Evolutionary conservation across 2,113 vertebrate species (phyloP), one percentile per base, ranked within the genome.

Genomic region (Haplotaxodon microlepis): DNA sequence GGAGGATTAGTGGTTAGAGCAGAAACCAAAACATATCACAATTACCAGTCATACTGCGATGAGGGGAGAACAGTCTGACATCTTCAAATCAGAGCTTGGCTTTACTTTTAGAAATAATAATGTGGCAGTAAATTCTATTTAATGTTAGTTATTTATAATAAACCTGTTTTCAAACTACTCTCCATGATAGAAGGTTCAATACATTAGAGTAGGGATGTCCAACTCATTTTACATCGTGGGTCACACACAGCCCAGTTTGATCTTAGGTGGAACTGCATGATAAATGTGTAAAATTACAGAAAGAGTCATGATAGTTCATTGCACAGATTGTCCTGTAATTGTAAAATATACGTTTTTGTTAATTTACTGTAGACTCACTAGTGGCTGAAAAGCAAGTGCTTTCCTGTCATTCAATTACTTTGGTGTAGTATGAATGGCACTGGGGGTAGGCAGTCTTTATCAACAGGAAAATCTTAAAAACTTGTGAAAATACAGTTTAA

Each of bases 11-110:
- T 54, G 81, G 73, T 45, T 79, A 71, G 16, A 40, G 63, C 56
- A 83, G 78, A 79, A 84, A 80, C 85, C 81, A 76, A 82, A 88
- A 84, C 83, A 86, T 50, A 88, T 86, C 56, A 59, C 81, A 84
- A 82, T 73, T 88, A 76, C 59, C 10, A 78, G 47, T 47, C 76
- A 40, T 84, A 42, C 73, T 51, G 29, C 71, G 14, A 84, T 31
- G 21, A 38, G 12, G 13, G 8, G 47, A 10, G 38, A 34, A 61
- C 19, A 63, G 31, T 19, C 81, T 29, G 21, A 51, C n/a, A 82
- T 24, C 29, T 54, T 4, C 7, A 59, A 19, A 38, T 42, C 6
- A 47, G 17, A 71, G 57, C 38, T 24, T 63, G 57, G 17, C 56
- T 76, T 34, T 16, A 45, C 21, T 57, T 27, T 53, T 6, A 80